Percentiles rank a stretch among this genome's conserved stretches.
These are phyloP conservation scores for Agriopis aurantiaria DNA, from an alignment of 2,888 invertebrate species.

Conservation along the genomic window DNA sequence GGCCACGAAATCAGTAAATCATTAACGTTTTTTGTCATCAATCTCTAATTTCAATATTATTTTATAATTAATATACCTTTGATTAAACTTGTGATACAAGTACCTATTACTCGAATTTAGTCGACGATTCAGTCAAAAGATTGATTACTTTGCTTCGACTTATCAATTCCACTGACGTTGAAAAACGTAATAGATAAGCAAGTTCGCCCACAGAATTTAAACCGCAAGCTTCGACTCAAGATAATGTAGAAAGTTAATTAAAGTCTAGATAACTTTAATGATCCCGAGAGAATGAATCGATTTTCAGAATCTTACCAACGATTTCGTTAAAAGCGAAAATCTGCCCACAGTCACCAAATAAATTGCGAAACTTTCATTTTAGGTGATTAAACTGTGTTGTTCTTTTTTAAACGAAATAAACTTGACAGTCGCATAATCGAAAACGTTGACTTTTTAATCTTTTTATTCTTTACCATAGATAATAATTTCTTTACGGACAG, in stretches of 20 bases:
- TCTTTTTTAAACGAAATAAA: conserved; percentile 23
- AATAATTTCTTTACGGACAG: conserved; percentile 23
- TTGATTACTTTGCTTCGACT: conserved; percentile 18
- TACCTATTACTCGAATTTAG: not conserved
- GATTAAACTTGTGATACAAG: not conserved
- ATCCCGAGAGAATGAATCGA: conserved; percentile 23
- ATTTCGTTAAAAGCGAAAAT: conserved; percentile 19
- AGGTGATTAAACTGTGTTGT: conserved; percentile 20
- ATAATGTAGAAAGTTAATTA: conserved; percentile 42
- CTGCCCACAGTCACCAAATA: conserved; percentile 21
- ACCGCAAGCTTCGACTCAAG: conserved; percentile 21
- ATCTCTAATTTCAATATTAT: too few relatives aligned
- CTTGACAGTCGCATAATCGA: conserved; percentile 26
- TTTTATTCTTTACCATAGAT: conserved; percentile 14
- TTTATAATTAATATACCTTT: not conserved
- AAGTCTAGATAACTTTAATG: conserved; percentile 37
- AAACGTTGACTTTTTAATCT: conserved; percentile 14
- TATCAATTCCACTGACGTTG: conserved; percentile 37
- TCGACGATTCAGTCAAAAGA: not conserved
- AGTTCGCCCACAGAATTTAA: conserved; percentile 29
- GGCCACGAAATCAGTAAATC: too few relatives aligned
- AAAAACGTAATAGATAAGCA: conserved; percentile 43
- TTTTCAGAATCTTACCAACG: conserved; percentile 22
- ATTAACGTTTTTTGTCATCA: too few relatives aligned
- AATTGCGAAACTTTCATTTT: conserved; percentile 30